phyloP scores from a whole-genome alignment of 35 echinoderm and acorn worm genomes.

The Lytechinus variegatus region DNA sequence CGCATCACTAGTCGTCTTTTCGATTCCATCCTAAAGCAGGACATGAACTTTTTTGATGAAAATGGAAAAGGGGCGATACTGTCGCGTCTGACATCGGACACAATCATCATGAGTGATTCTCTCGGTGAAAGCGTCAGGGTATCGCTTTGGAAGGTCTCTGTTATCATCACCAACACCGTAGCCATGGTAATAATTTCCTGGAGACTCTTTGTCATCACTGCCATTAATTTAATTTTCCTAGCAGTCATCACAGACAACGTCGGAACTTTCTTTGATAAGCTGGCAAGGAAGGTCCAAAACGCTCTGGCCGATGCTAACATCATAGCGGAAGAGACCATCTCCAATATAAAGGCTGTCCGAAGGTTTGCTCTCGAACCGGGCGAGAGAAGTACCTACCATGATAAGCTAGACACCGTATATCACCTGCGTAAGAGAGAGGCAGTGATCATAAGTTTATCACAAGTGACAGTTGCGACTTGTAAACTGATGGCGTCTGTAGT shows the following conservation, averaged over 20 bases:
- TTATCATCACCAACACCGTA: slow-evolving; percentile 64
- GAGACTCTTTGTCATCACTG: slow-evolving; percentile 76
- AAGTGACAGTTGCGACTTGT: neutral
- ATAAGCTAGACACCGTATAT: slow-evolving; percentile 69
- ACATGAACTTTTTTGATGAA: slow-evolving; percentile 86
- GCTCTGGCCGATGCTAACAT: slow-evolving; percentile 67
- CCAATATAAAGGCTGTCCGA: slow-evolving; percentile 81
- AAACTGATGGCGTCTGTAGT: slow-evolving; percentile 33
- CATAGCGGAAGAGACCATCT: slow-evolving; percentile 88
- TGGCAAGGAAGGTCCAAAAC: too few species aligned
- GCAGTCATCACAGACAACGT: slow-evolving; percentile 71
- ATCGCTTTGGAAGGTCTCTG: slow-evolving; percentile 52
- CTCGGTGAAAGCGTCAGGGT: slow-evolving; percentile 73
- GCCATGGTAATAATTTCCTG: slow-evolving; percentile 87
- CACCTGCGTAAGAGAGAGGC: slow-evolving; percentile 65
- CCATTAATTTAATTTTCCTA: slow-evolving; percentile 71
- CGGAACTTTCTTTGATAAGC: slow-evolving; percentile 22
- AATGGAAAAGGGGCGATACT: slow-evolving; percentile 62
- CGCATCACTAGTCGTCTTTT: slow-evolving; percentile 73
- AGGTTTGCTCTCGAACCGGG: slow-evolving; percentile 86
- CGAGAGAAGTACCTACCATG: slow-evolving; percentile 58
- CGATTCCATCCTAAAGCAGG: slow-evolving; percentile 67
- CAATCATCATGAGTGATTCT: slow-evolving; percentile 82
- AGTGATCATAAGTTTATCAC: neutral
- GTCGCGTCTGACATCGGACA: slow-evolving; percentile 87